Evolutionary conservation across 2,113 vertebrate genomes (phyloP).

Genomic region (Entosphenus tridentatus): DNA sequence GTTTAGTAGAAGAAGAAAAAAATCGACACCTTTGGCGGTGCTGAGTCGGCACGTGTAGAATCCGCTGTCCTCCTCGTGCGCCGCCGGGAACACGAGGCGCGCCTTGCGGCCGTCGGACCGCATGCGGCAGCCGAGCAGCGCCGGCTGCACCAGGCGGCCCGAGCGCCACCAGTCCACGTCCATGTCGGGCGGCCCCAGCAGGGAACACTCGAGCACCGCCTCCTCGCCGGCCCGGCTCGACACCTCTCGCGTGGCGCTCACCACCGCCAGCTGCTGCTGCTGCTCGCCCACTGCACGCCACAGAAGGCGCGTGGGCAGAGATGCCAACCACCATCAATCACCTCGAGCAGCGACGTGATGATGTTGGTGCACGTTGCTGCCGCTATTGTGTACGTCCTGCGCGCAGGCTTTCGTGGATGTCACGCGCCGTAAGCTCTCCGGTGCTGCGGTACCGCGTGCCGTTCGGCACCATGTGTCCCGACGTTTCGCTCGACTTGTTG

Average conservation of each 20-base stretch:
- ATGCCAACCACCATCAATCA: too few species aligned
- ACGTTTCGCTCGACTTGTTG: too few species aligned
- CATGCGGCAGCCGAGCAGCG: slow-evolving; percentile 95
- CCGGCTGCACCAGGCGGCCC: slow-evolving; percentile 76
- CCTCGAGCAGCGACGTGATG: too few species aligned
- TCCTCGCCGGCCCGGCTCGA: slow-evolving; percentile 73
- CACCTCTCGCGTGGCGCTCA: slow-evolving; percentile 57
- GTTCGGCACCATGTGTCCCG: too few species aligned
- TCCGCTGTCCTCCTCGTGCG: slow-evolving; percentile 83
- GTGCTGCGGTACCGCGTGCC: too few species aligned
- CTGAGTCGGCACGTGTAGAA: slow-evolving; percentile 83
- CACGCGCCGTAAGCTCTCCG: too few species aligned
- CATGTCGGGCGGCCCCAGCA: slow-evolving; percentile 64
- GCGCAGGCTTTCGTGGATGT: too few species aligned
- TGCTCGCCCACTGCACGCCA: too few species aligned
- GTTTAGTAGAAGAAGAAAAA: too few species aligned
- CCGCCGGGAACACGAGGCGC: slow-evolving; percentile 71
- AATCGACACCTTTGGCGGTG: slow-evolving; percentile 56
- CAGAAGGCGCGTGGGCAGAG: too few species aligned
- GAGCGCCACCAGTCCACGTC: slow-evolving; percentile 87
- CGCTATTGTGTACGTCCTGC: too few species aligned
- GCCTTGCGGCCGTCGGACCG: slow-evolving; percentile 80
- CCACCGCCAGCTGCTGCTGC: slow-evolving; percentile 44
- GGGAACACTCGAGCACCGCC: slow-evolving; percentile 69
- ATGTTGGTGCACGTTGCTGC: too few species aligned